These are phyloP conservation scores for Volucella zonaria DNA, from an alignment of 2,888 invertebrate species.

Conservation along the genomic window DNA sequence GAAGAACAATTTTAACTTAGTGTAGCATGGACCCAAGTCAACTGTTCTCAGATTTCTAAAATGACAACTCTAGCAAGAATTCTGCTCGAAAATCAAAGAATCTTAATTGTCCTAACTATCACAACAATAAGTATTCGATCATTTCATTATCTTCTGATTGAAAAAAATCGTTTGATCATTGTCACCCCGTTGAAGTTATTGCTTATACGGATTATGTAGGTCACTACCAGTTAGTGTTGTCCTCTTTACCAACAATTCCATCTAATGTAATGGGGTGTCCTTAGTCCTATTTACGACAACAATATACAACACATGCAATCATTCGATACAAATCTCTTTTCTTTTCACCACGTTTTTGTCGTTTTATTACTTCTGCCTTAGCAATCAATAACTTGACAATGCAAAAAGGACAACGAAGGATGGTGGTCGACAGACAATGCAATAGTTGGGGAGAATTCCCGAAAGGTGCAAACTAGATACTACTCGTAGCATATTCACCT, in stretches of 20 bases:
- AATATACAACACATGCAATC: constrained; percentile 7
- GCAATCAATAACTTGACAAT: constrained; percentile 55
- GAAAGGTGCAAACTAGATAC: constrained; percentile 9
- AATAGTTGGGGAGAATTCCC: neutral
- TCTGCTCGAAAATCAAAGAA: no score
- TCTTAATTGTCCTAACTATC: no score
- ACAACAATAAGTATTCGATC: no score
- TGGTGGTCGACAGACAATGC: neutral
- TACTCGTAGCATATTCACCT: constrained; percentile 66
- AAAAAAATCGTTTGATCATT: no score
- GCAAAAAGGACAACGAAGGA: constrained; percentile 42
- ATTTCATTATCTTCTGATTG: no score
- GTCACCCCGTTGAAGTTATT: no score
- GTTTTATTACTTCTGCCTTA: constrained; percentile 22
- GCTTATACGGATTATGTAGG: neutral
- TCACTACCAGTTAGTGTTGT: constrained; percentile 10
- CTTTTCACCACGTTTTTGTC: constrained; percentile 5
- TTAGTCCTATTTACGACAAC: neutral
- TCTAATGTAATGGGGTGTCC: neutral
- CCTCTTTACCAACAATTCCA: neutral
- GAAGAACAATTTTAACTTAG: no score
- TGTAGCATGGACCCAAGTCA: no score
- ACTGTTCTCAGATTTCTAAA: no score
- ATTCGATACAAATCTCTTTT: constrained; percentile 41
- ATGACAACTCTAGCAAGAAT: no score